Evolutionary conservation across 2,888 invertebrate species (phyloP).

Genomic region (Drosophila parthenogenetica): DNA sequence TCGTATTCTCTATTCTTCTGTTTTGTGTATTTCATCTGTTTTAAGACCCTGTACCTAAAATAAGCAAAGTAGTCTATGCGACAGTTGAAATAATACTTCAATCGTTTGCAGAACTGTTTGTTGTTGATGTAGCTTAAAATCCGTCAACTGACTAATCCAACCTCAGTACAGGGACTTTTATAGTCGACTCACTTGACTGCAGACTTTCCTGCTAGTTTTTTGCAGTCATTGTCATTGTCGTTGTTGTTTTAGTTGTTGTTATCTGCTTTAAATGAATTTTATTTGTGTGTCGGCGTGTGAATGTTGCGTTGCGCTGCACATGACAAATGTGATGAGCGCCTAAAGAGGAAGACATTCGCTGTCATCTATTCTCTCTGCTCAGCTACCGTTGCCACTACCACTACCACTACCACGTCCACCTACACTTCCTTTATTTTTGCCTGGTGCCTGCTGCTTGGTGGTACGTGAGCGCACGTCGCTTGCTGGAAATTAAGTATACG

Average conservation of each 20-base stretch:
- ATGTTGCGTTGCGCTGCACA: constrained; percentile 40
- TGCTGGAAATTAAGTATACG: constrained; percentile 72
- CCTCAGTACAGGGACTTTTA: too few species aligned
- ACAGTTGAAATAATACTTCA: too few species aligned
- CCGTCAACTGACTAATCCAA: too few species aligned
- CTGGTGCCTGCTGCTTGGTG: constrained; percentile 9
- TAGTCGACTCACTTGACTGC: too few species aligned
- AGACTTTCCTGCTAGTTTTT: not conserved
- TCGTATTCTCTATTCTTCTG: too few species aligned
- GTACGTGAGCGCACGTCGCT: constrained; percentile 74
- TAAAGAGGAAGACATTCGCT: constrained; percentile 45
- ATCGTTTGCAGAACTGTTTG: too few species aligned
- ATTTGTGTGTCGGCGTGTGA: constrained; percentile 33
- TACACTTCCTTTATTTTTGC: not conserved
- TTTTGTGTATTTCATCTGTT: too few species aligned
- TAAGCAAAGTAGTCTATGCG: too few species aligned
- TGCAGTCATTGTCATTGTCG: too few species aligned
- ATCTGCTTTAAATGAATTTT: constrained; percentile 56
- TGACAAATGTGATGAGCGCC: constrained; percentile 62
- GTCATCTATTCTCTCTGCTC: constrained; percentile 33
- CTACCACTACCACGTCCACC: not conserved
- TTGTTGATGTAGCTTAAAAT: too few species aligned
- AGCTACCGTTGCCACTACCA: not conserved
- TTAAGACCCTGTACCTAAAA: too few species aligned
- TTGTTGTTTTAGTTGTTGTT: constrained; percentile 5